Base-by-base conservation (phyloP, 2,113 vertebrate genomes). In the Saccopteryx leptura region DNA sequence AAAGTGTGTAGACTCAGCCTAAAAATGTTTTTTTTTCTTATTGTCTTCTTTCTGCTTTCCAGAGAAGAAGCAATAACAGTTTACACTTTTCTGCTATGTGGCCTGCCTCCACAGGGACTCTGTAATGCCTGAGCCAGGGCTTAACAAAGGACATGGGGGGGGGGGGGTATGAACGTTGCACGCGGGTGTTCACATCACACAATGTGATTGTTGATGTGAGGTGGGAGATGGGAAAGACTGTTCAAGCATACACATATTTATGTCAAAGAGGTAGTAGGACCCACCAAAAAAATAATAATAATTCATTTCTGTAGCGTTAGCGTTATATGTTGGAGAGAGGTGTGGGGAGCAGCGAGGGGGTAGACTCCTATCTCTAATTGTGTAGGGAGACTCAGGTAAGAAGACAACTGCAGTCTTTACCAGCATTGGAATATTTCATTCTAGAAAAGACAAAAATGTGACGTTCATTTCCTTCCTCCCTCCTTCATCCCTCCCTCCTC, bases 41-140 rank as follows among this genome's bases (percentile, higher is more conserved):
- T 72, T 93, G 31, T 56, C 39, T 79, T 84, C 19, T 81, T 72
- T 39, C 84, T 92, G 63, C 12, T 83, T 96, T 96, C 85, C 65
- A 90, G 33, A 92, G 50, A 83, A 74, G 33, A 31, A 48, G 21
- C 17, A 90, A 81, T 52, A 85, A 52, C 76, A 78, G 50, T 28
- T 84, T 86, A 63, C 78, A 94, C 58, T 56, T 58, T 48, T 88
- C 33, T 90, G 2, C 48, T 82, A 9, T 23, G 4, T 9, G 46
- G 18, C 24, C n/a, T 65, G 61, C 72, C 13, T 86, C 5, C 33
- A 50, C 54, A 83, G 52, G 15, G 1, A 52, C 33, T 75, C 81
- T 74, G 18, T 74, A 69, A n/a, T 7, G 88, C 31, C 75, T 61
- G 12, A 86, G 23, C 12, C 12, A 21, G 15, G 8, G 13, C 9